Evolutionary conservation across 2,797 vertebrate species (phyloP), one percentile per base, ranked within the genome.

Genomic region (Austrolebias charrua): DNA sequence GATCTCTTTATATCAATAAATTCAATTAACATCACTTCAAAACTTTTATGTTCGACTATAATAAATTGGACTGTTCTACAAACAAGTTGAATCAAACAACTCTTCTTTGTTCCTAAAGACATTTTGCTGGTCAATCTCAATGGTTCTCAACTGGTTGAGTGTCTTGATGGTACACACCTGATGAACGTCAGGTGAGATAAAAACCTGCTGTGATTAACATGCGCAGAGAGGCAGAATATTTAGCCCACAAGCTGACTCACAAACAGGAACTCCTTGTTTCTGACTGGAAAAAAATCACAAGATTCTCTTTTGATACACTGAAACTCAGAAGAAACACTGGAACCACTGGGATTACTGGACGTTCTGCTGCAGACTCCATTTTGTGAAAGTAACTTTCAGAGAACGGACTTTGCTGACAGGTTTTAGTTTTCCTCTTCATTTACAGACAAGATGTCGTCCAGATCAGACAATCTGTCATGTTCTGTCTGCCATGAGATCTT

Each of bases 401-500:
- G 28, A 52, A 55, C 11, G 9, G 24, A 24, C 11, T 38, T 66
- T n/a, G 15, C 40, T 6, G 55, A 46, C 52, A 33, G 57, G 40
- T 12, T 45, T 8, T 49, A 40, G 31, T 56, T 57, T 60, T 33
- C 4, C 56, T 18, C 44, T 49, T 55, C 9, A 18, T 15, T 55
- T 19, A 28, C 4, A 38, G 16, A 29, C 20, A 52, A 49, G 35
- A 83, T 83, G 78, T 46, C 72, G 48, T 66, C 51, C 19, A 52
- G 8, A 1, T 13, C 61, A 0, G 60, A 75, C 15, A 61, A 80
- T 4, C 29, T 78, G 1, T 51, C 47, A 5, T 80, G 77, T 58
- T 42, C 69, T 0, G 1, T 83, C 55, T 78, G 81, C 38, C 52
- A 61, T 0, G 75, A 78, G 5, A 52, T 80, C 38, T 82, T 82